Base-by-base conservation (phyloP, 2,797 vertebrate genomes). In the Malurus leucopterus region DNA sequence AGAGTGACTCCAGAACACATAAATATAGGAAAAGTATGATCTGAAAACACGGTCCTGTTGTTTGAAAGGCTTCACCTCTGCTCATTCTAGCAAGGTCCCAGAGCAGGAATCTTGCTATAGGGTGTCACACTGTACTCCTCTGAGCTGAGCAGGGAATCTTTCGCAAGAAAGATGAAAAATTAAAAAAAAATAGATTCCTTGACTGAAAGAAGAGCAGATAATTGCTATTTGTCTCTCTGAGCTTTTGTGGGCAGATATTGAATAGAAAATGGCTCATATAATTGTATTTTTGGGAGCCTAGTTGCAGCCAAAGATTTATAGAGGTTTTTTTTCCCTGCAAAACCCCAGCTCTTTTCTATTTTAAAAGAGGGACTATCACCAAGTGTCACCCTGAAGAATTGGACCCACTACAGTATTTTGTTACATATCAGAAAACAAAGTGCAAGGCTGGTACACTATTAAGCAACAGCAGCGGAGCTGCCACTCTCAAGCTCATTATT, bases 381-480 rank as follows among this genome's bases (percentile, higher is more conserved):
- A 94, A 95, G 95, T 97, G 96, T 97, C 97, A 97, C 94, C 78
- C 94, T 97, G 96, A 98, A 97, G 96, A 96, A 97, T 96, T 96
- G 93, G 93, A 91, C 73, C 82, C 78, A 62, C 88, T 93, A 49
- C 82, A 96, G 94, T 93, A 95, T 97, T 97, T 96, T 96, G 96
- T 96, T 97, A 96, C 91, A 89, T 96, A 96, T 96, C 95, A 93
- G 91, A 89, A 91, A 91, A 90, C 90, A 55, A 92, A 91, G 81
- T 82, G 85, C 19, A 58, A 55, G 24, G 88, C 96, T 93, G 93
- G 95, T 96, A 65, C 71, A 75, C 95, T 95, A 96, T 97, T 97
- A 97, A 96, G 94, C 80, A 93, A 70, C 88, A 94, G 94, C 92
- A 59, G 89, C 4, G 20, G 93, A 94, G 89, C 96, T 95, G 96